Evolutionary conservation across 2,113 vertebrate species (phyloP).

Genomic region (Pseudorectes ferrugineus): DNA sequence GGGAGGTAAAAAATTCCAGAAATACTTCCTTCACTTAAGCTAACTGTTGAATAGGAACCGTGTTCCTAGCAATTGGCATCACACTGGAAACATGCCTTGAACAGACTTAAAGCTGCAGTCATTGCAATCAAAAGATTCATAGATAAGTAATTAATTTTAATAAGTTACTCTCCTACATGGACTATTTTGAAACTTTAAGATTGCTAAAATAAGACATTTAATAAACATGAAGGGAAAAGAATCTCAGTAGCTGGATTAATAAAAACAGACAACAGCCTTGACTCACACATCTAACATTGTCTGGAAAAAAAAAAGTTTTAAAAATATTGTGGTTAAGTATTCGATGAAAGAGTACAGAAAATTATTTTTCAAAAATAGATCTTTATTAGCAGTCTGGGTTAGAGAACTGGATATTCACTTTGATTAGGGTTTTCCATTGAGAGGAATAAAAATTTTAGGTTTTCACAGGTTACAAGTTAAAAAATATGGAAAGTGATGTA

Average conservation of each 20-base stretch:
- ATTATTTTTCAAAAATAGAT: background rate
- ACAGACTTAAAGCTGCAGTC: background rate
- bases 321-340: background rate
- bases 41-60: background rate
- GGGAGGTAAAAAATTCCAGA: background rate
- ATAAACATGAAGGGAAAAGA: background rate
- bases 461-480: background rate
- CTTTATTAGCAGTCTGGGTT: background rate
- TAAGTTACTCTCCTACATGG: background rate
- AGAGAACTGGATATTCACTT: background rate
- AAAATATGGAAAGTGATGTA: background rate
- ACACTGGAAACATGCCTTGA: background rate
- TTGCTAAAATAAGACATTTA: background rate
- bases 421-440: background rate
- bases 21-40: background rate
- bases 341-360: background rate
- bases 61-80: background rate
- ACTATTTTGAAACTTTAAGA: background rate
- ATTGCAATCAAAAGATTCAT: background rate
- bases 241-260: background rate
- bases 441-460: background rate
- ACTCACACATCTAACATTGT: fast-evolving
- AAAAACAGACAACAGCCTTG: background rate
- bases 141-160: background rate
- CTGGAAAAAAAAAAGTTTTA: background rate